A percentile compares a stretch with the other conserved stretches of the same genome.
Evolutionary conservation across 2,113 vertebrate genomes (phyloP).

Genomic region (Gila orcuttii): DNA sequence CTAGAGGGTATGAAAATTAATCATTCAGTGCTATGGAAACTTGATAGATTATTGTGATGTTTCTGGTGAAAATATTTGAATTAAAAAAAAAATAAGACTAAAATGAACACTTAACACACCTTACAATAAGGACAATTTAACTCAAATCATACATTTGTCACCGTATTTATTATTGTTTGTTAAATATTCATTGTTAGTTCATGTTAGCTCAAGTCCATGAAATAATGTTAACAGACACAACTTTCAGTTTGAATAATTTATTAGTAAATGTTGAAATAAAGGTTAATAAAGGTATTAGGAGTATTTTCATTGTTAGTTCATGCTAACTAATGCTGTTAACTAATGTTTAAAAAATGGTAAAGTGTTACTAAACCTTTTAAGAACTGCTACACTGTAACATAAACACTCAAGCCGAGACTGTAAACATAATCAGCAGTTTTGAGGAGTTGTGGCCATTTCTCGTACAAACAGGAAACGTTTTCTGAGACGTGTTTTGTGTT

Average conservation of each 20-base stretch:
- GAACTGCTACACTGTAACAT: neutral
- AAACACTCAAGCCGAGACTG: neutral
- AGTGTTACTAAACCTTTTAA: neutral
- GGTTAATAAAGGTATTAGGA: no score
- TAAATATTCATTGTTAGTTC: no score
- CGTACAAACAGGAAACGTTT: neutral
- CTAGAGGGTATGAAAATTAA: neutral
- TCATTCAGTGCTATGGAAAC: neutral
- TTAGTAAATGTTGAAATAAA: no score
- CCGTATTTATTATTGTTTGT: no score
- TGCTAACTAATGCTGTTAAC: neutral
- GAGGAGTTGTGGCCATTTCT: neutral
- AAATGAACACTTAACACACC: no score
- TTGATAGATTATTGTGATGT: neutral
- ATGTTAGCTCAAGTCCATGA: no score
- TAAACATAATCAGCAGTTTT: neutral
- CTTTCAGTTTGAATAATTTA: no score
- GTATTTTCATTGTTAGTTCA: neutral
- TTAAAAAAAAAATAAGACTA: no score
- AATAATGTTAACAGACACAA: no score
- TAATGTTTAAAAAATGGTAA: neutral
- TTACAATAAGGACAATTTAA: no score
- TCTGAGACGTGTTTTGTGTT: neutral
- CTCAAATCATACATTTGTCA: no score
- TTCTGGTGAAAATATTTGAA: neutral